Evolutionary conservation across 2,113 vertebrate genomes (phyloP), one percentile per base, ranked within the genome.

Genomic region (Sapajus apella): DNA sequence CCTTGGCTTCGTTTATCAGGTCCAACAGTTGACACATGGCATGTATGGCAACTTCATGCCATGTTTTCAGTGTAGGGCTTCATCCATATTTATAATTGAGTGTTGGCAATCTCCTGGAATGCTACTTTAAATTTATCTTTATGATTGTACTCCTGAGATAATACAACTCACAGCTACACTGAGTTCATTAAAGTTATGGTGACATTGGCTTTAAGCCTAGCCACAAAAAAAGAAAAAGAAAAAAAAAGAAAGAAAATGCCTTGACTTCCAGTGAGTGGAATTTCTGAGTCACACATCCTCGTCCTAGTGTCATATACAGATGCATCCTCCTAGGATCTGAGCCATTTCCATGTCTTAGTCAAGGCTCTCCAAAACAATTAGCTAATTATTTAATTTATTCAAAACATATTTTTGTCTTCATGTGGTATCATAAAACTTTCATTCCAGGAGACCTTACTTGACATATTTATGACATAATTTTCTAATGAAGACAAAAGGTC

Each of bases 201-300:
- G 84, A 95, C 40, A 66, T 56, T 97, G 97, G 87, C 88, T 52
- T 61, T 72, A 87, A 92, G 95, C 94, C 95, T 81, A 95, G 58
- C 37, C 72, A 47, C 80, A 13, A 50, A 61, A 79, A 70, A 16
- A 47, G 70, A 18, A 50, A 61, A 73, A 70, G 66, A 97, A 47
- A 47, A 25, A 47, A 75, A 13, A 43, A 61, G 73, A 70, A 66
- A 97, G 83, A 81, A 47, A 25, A 17, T 61, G 75, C 68, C 72
- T 94, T 84, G 56, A 79, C 82, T 93, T 96, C 32, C 75, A 89
- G 32, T 27, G 89, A 94, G 56, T 76, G 96, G 96, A 97, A 97
- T 95, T 94, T 97, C 96, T 97, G 96, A 97, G 96, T 98, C 96
- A 97, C 47, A 95, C 95, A 87, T 96, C 96, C 95, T 93, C 73